Base-by-base conservation (phyloP, 2,797 vertebrate genomes). In the Pseudomugil tenellus region DNA sequence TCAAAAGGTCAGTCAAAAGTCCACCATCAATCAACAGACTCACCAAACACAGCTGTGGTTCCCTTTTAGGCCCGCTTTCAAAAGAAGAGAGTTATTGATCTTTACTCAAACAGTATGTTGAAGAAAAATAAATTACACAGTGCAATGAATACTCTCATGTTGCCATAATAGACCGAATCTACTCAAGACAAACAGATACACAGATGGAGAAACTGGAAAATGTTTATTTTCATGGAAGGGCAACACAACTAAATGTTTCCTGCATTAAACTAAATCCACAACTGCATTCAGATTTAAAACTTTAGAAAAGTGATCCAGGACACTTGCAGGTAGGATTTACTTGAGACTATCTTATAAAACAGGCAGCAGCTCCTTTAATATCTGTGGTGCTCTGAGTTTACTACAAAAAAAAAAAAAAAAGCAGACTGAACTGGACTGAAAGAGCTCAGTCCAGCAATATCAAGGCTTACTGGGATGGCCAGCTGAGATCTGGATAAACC, bases 361-460 rank as follows among this genome's bases (percentile, higher is more conserved):
- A 67, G 35, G 56, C 51, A 53, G 51, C n/a, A 46, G 46, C 49
- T 55, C 58, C n/a, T 48, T 32, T 70, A 63, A 74, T 49, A 43
- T n/a, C 21, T 41, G 32, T 39, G 7, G 5, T 28, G 2, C 11
- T 31, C 26, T 56, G 31, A 41, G 75, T 82, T 69, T 52, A 60
- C 43, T n/a, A n/a, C n/a, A n/a, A 76, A 53, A 52, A 29, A n/a
- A 21, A 25, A 0, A 5, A 48, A 39, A 26, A 23, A 83, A 69
- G 74, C 58, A 52, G 77, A 81, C 58, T 19, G 17, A 78, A 66
- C 76, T 51, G 53, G 76, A 73, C 7, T 61, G 11, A 72, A 37
- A 53, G 4, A 29, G 56, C 25, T 63, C 37, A 73, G 21, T 34
- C 8, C 19, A 1, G 58, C 41, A 19, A 59, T 77, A 66, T 34